Conservation (phyloP, 2,113 vertebrate species). For the Rhinopomastus cyanomelas region DNA sequence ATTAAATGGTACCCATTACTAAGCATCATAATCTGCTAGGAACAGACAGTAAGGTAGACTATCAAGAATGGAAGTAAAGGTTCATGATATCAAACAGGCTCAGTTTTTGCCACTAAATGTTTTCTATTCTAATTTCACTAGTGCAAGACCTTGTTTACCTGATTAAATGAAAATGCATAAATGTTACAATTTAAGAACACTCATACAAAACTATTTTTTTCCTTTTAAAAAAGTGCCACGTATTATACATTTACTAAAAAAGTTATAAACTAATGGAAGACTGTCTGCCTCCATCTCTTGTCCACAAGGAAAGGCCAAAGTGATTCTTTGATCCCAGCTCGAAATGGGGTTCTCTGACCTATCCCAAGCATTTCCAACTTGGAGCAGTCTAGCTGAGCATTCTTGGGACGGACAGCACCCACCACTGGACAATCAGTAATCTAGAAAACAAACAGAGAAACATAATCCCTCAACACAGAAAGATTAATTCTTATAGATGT, state of each 20-base stretch:
- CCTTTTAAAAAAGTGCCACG: conserved; percentile 78
- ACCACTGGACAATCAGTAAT: conserved; percentile 85
- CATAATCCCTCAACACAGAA: not conserved
- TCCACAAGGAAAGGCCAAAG: conserved; percentile 96
- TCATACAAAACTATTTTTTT: conserved; percentile 81
- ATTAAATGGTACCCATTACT: conserved; percentile 7
- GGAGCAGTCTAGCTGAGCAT: conserved; percentile 89
- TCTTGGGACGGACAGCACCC: conserved; percentile 83
- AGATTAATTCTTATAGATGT: not conserved
- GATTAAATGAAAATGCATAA: conserved; percentile 66
- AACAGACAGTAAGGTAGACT: conserved; percentile 13
- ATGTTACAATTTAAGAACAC: conserved; percentile 73
- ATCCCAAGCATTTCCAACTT: conserved; percentile 88
- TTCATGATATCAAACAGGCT: conserved; percentile 39
- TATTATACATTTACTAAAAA: conserved; percentile 67
- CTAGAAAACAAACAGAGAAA: conserved; percentile 67
- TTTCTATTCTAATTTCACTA: conserved; percentile 63
- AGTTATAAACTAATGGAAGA: conserved; percentile 84
- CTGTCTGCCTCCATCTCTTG: conserved; percentile 94
- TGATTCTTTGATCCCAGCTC: conserved; percentile 83
- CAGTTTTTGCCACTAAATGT: conserved; percentile 29
- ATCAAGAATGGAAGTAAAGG: conserved; percentile 41
- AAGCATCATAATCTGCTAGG: conserved; percentile 45
- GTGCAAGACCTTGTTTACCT: conserved; percentile 78
- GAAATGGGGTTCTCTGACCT: conserved; percentile 85